phyloP scores from a whole-genome alignment of 2,888 invertebrate genomes.

The Lepidonotus clava region DNA sequence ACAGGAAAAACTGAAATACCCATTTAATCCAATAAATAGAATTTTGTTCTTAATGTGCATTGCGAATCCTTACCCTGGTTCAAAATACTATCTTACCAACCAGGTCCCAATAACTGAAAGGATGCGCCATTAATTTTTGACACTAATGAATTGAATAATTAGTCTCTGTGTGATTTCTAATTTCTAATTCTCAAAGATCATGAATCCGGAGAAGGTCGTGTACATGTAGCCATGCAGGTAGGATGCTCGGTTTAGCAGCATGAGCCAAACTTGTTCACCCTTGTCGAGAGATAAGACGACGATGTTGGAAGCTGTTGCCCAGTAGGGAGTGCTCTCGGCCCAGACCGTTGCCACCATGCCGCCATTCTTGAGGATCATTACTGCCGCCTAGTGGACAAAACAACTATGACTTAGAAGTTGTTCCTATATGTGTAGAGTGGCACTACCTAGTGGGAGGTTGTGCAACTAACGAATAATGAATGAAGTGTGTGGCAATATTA shows the following conservation, averaged over 20 bases:
- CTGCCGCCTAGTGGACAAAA: slow-evolving; percentile 73
- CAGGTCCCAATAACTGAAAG: no score
- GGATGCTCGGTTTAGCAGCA: slow-evolving; percentile 73
- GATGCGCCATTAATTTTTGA: no score
- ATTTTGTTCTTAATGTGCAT: no score
- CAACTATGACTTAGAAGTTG: no score
- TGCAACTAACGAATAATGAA: not conserved
- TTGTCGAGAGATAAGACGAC: slow-evolving; percentile 50
- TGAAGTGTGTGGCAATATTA: no score
- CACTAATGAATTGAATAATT: no score
- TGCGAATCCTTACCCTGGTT: no score
- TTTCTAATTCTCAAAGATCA: slow-evolving; percentile 70
- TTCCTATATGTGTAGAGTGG: not conserved
- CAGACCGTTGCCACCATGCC: slow-evolving; percentile 78
- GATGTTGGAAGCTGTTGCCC: slow-evolving; percentile 72
- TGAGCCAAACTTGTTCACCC: slow-evolving; percentile 63
- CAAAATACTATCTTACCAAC: no score
- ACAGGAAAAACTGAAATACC: no score
- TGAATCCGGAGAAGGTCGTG: slow-evolving; percentile 78
- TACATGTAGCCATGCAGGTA: slow-evolving; percentile 80
- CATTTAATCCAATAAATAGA: no score
- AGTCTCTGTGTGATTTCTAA: no score
- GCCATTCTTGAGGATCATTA: slow-evolving; percentile 71
- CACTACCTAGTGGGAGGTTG: not conserved
- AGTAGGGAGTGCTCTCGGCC: slow-evolving; percentile 79